Base-by-base conservation (phyloP, 2,888 invertebrate genomes). In the Apamea epomidion region DNA sequence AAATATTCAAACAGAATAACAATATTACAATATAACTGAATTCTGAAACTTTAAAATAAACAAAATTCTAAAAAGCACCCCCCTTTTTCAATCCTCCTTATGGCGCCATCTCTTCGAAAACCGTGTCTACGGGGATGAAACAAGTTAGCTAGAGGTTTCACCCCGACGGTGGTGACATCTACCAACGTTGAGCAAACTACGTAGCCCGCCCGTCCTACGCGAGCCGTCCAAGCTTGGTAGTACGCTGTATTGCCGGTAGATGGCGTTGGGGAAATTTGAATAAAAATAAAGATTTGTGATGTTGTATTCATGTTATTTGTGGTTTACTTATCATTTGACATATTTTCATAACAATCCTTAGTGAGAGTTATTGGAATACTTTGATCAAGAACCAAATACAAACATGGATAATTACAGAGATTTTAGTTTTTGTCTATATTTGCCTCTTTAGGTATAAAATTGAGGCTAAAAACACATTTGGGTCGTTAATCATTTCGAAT, bases 151-250 rank as follows among this genome's bases (percentile, higher is more conserved):
- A 81, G 75, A 77, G 83, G 72, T 76, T 70, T 82, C 87, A 48
- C 87, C 89, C 87, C 87, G 76, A 64, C 81, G 77, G 84, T 89
- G 86, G 92, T 91, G 93, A 92, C 93, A 93, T 89, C 93, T 93
- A 89, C 78, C 76, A 37, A 77, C 51, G 72, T 80, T 86, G 48
- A 51, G 67, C 54, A 89, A 83, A 87, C 80, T 84, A 80, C 73
- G 65, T n/a, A 58, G 82, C 74, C 83, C 87, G 87, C 82, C 86
- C 85, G 80, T 81, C 82, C 74, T 64, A 37, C 67, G 16, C 62
- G 64, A 74, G 81, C 78, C 89, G 70, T 72, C 71, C 58, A 80
- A 7, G 29, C n/a, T 80, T 60, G 6, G 42, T 72, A 81, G 78
- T 89, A n/a, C 76, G 62, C 16, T 16, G 4, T 25, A 12, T 29